A percentile compares a stretch with the other conserved stretches of the same genome.
phyloP scores from a whole-genome alignment of 2,888 invertebrate species.

The Perizoma affinitatum region DNA sequence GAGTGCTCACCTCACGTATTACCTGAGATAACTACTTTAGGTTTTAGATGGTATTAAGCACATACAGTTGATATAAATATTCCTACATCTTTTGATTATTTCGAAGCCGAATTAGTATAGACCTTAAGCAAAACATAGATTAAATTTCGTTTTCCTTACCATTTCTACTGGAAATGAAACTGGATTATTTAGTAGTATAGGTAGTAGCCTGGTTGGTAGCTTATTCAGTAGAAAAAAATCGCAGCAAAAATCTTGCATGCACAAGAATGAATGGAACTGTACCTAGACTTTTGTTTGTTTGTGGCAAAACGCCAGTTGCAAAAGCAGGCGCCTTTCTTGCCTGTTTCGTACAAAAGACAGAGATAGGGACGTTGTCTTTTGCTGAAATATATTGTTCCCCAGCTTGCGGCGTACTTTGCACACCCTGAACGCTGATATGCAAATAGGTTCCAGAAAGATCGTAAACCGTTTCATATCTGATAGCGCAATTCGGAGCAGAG shows the following conservation, averaged over 20 bases:
- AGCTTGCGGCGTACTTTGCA: conserved; percentile 58
- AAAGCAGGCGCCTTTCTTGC: conserved; percentile 55
- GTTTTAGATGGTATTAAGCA: no score
- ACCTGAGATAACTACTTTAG: conserved; percentile 58
- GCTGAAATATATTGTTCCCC: conserved; percentile 72
- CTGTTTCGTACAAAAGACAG: conserved; percentile 63
- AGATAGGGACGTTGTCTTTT: conserved; percentile 71
- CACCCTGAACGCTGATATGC: conserved; percentile 70
- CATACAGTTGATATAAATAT: no score
- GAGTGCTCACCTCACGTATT: conserved; percentile 47
- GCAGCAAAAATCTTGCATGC: conserved; percentile 21
- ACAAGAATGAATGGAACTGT: conserved; percentile 23
- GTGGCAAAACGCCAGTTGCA: conserved; percentile 62
- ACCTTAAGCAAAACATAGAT: no score
- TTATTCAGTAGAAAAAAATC: conserved; percentile 11
- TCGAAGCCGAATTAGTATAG: conserved; percentile 23
- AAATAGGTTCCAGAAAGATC: conserved; percentile 73
- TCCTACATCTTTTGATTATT: no score
- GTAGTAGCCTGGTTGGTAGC: conserved; percentile 5
- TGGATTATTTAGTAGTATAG: conserved; percentile 5
- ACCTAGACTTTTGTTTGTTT: conserved; percentile 37
- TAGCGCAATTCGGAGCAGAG: conserved; percentile 69
- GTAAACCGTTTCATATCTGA: conserved; percentile 78
- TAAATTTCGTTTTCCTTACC: no score
- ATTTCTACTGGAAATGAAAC: no score